Conservation (phyloP, 2,113 vertebrate genomes). For the Micromys minutus region DNA sequence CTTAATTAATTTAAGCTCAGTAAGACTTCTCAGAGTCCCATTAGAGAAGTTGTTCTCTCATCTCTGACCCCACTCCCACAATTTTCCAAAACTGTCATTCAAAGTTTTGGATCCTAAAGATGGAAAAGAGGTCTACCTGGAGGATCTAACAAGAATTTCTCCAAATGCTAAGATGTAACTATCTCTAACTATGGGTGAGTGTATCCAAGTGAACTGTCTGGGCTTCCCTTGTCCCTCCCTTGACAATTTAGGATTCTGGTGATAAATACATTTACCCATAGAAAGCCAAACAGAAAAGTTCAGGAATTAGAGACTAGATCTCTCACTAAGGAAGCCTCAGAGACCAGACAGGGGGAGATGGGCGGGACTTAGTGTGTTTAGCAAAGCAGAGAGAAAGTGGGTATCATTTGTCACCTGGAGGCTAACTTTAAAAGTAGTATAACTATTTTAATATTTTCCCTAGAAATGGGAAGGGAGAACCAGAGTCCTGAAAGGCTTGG, state of each 20-base stretch:
- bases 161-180: not conserved
- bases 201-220: not conserved
- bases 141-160: not conserved
- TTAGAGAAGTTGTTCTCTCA: not conserved
- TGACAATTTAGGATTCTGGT: not conserved
- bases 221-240: not conserved
- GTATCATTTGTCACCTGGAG: not conserved
- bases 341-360: not conserved
- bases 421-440: not conserved
- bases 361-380: not conserved
- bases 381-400: not conserved
- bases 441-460: not conserved
- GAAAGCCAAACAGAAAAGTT: not conserved
- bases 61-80: not conserved
- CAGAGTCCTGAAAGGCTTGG: not conserved
- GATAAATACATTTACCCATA: not conserved
- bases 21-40: not conserved
- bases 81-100: not conserved
- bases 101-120: not conserved
- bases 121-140: accelerated
- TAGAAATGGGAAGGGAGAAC: not conserved
- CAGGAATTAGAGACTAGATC: not conserved
- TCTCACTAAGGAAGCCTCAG: not conserved
- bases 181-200: not conserved
- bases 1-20: constrained; percentile 22